Conservation (phyloP, 53 echinoderm and acorn worm genomes). For the Antedon mediterranea region DNA sequence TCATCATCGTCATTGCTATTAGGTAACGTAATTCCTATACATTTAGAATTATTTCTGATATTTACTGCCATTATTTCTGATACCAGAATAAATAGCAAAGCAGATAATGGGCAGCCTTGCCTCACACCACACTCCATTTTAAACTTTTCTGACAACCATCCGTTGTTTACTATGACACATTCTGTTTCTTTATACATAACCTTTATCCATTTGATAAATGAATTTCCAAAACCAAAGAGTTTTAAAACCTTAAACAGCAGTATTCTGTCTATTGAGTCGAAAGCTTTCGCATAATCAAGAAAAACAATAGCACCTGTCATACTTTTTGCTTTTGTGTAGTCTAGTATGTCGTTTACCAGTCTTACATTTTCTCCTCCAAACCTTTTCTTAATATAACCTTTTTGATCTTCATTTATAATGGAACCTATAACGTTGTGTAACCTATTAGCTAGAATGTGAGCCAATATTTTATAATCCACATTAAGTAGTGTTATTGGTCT, state of each 20-base stretch:
- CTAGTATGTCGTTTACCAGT: not conserved
- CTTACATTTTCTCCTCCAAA: not conserved
- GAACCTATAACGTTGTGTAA: not conserved
- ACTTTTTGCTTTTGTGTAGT: not conserved
- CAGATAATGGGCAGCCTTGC: not conserved
- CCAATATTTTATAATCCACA: not conserved
- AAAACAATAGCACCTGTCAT: not conserved
- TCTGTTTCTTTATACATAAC: not conserved
- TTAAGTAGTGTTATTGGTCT: not conserved
- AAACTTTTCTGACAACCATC: not conserved
- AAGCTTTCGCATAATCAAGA: not conserved
- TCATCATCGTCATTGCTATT: not conserved
- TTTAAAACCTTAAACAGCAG: not conserved
- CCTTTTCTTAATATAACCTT: not conserved
- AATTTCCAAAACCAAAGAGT: not conserved
- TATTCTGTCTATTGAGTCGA: not conserved
- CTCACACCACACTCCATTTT: not conserved
- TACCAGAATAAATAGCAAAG: not conserved
- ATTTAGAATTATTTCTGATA: not conserved
- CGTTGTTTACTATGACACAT: not conserved
- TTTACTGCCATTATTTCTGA: not conserved
- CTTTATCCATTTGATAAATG: not conserved
- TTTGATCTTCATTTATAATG: not conserved
- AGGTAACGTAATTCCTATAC: not conserved
- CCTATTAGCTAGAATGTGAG: not conserved